Evolutionary conservation across 2,113 vertebrate species (phyloP).

Genomic region (Willisornis vidua): DNA sequence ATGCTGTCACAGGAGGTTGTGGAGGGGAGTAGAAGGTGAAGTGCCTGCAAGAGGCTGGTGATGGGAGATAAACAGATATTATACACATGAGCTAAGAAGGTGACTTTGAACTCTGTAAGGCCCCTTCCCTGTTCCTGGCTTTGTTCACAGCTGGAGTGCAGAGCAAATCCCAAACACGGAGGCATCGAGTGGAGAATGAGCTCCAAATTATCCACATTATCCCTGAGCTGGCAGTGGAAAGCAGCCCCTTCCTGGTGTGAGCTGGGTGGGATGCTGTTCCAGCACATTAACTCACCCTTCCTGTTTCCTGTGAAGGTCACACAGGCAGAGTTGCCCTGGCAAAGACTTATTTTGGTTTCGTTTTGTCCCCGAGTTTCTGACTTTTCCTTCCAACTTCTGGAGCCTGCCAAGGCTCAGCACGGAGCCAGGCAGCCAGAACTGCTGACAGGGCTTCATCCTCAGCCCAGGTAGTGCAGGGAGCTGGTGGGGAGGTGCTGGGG

Average conservation of each 20-base stretch:
- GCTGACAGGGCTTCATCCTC: background rate
- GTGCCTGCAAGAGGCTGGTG: background rate
- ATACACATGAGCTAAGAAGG: background rate
- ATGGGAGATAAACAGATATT: background rate
- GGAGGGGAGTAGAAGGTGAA: background rate
- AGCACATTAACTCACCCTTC: conserved; percentile 45
- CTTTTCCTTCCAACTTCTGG: background rate
- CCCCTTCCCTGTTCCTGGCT: background rate
- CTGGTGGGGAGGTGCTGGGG: background rate
- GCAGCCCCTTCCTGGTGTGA: background rate
- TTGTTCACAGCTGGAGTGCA: conserved; percentile 35
- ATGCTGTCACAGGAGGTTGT: background rate
- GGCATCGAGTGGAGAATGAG: background rate
- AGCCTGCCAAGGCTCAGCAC: background rate
- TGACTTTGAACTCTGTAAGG: conserved; percentile 32
- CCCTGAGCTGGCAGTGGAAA: background rate
- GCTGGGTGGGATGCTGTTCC: conserved; percentile 26
- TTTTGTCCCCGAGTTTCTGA: background rate
- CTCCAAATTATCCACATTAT: background rate
- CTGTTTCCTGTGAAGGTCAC: background rate
- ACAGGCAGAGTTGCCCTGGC: background rate
- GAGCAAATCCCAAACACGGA: background rate
- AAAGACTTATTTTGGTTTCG: background rate
- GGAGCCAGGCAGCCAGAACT: accelerated
- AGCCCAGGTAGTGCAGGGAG: background rate